phyloP scores from a whole-genome alignment of 2,888 invertebrate species.

The Ormia ochracea region DNA sequence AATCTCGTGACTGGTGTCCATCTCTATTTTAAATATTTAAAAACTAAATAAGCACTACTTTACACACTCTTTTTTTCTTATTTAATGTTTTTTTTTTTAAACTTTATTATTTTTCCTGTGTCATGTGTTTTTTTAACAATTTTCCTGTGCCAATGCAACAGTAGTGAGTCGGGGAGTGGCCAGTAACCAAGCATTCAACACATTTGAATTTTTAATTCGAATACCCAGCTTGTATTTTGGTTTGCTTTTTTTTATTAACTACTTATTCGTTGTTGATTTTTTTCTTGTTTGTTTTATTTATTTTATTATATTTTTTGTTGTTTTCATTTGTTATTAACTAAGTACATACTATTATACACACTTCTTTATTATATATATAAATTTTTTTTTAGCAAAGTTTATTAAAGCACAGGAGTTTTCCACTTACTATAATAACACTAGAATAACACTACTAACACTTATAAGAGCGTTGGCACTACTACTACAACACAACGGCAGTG shows the following conservation, averaged over 20 bases:
- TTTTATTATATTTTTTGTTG: not conserved
- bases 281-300: slow-evolving; percentile 3
- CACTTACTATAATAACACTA: slow-evolving; percentile 47
- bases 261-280: slow-evolving; percentile 15
- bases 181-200: slow-evolving; percentile 10
- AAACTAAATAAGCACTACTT: not conserved
- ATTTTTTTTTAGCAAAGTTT: slow-evolving; percentile 32
- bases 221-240: not conserved
- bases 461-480: slow-evolving; percentile 35
- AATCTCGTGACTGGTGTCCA: not conserved
- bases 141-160: slow-evolving; percentile 34
- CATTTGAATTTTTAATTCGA: slow-evolving; percentile 1
- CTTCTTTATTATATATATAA: slow-evolving; percentile 1
- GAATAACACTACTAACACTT: slow-evolving; percentile 35
- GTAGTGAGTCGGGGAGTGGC: not conserved
- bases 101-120: slow-evolving; percentile 52
- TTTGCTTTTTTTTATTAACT: slow-evolving; percentile 15
- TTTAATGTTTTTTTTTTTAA: slow-evolving; percentile 10
- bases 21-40: not conserved
- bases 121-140: slow-evolving; percentile 36
- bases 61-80: not conserved
- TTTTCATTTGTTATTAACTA: not conserved
- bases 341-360: too few species aligned
- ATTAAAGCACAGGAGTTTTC: slow-evolving; percentile 25
- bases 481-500: not conserved